Conservation (phyloP, 2,888 invertebrate species). For the Watsonalla cultraria region DNA sequence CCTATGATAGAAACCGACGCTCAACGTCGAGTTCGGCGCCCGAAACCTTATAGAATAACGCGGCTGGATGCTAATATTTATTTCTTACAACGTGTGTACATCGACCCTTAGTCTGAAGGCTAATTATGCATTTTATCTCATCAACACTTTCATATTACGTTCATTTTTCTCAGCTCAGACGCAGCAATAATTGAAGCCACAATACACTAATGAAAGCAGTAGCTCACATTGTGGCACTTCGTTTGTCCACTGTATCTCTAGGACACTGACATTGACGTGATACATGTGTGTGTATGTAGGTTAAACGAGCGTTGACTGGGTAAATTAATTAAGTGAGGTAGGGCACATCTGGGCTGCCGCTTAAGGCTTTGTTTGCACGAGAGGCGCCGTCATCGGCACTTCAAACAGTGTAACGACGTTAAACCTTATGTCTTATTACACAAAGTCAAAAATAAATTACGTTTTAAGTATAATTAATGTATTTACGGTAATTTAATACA, state of each 20-base stretch:
- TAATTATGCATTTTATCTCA: conserved; percentile 24
- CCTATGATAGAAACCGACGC: no score
- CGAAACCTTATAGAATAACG: no score
- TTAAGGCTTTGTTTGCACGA: neutral
- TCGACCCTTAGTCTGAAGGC: conserved; percentile 1
- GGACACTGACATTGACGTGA: neutral
- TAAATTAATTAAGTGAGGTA: conserved; percentile 4
- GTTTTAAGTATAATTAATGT: no score
- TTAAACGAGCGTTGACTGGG: neutral
- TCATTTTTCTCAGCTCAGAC: conserved; percentile 12
- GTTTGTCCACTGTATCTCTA: neutral
- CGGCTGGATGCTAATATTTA: no score
- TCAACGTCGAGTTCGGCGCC: no score
- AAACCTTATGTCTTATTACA: no score
- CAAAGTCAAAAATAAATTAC: no score
- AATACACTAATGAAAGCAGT: neutral
- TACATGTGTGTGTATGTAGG: neutral
- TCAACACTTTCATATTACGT: conserved; percentile 15
- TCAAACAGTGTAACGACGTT: no score
- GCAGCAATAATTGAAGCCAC: conserved; percentile 15
- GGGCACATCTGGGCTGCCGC: conserved; percentile 2
- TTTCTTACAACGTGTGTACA: no score
- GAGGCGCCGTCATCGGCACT: no score
- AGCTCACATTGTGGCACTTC: neutral
- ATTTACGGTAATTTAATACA: no score